Base-by-base conservation (phyloP, 1,140 invertebrate genomes). In the Drosophila ironensis region DNA sequence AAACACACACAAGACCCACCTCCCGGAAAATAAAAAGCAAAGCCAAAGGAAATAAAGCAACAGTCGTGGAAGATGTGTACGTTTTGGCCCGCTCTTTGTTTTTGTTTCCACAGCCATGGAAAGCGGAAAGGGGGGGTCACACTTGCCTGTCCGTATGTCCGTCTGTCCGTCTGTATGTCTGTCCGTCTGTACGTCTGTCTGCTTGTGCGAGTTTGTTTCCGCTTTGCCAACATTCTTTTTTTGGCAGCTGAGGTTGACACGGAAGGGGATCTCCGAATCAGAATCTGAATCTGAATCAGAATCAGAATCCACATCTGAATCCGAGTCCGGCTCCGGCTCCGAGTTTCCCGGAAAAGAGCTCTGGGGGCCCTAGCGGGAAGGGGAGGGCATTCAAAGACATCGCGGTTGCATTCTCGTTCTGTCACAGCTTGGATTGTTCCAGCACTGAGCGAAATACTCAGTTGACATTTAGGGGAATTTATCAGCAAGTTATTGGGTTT, bases 381-480 rank as follows among this genome's bases (percentile, higher is more conserved):
- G n/a, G 30, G 30, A 12, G 30, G 30, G 5, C 30, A 6, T 33
- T 63, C 57, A 64, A 63, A 64, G 60, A 64, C 60, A 40, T 64
- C 56, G 57, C 57, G 60, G 60, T 64, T 64, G 60, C 60, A 64
- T 64, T 64, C 57, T 48, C 59, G 24, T 48, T 24, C 59, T 63
- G 59, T 63, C 60, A 60, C 56, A 57, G 56, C 52, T 42, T 19
- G 35, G 56, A 42, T 57, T 42, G 35, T 33, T 5, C 42, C 1
- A 14, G 3, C 57, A 47, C 59, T 46, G 27, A 47, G 12, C 25
- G 24, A 28, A 47, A 47, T 38, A 25, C 7, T 14, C 28, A 30
- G 5, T 27, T 27, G n/a, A n/a, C n/a, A n/a, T 27, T 27, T 27
- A 6, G 25, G 5, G 2, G 2, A 3, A 27, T 9, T 27, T 27